Evolutionary conservation across 2,113 vertebrate genomes (phyloP).

Genomic region (Apteryx owenii): DNA sequence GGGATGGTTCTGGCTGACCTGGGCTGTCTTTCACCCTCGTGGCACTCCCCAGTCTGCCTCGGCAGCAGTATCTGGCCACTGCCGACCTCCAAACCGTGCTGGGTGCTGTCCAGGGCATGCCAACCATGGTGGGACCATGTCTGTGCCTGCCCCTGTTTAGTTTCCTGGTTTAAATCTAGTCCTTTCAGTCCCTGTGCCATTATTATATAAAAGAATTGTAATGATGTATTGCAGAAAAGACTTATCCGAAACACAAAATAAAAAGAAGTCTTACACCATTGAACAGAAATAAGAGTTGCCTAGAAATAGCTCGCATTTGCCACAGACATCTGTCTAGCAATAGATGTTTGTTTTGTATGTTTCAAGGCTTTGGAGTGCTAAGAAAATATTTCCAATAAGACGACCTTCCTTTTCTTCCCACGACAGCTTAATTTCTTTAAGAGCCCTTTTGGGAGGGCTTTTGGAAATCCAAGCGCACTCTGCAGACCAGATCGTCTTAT

Average conservation of each 20-base stretch:
- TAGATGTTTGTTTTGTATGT: constrained; percentile 33
- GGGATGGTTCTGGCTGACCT: neutral
- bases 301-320: neutral
- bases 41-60: no score
- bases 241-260: neutral
- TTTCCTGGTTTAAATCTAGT: no score
- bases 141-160: neutral
- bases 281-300: neutral
- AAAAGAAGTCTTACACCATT: neutral
- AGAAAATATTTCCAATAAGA: constrained; percentile 39
- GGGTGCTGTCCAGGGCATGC: neutral
- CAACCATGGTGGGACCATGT: neutral
- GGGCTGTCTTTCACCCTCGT: neutral
- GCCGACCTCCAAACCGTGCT: neutral
- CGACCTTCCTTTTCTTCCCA: constrained; percentile 57
- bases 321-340: neutral
- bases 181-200: neutral
- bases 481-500: neutral
- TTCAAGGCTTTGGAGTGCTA: constrained; percentile 41
- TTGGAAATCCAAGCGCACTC: neutral
- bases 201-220: neutral
- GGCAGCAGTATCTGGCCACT: neutral
- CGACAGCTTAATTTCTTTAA: constrained; percentile 46
- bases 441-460: constrained; percentile 50
- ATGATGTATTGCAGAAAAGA: neutral